phyloP scores from a whole-genome alignment of 2,888 invertebrate genomes.

The Drosophila mercatorum region DNA sequence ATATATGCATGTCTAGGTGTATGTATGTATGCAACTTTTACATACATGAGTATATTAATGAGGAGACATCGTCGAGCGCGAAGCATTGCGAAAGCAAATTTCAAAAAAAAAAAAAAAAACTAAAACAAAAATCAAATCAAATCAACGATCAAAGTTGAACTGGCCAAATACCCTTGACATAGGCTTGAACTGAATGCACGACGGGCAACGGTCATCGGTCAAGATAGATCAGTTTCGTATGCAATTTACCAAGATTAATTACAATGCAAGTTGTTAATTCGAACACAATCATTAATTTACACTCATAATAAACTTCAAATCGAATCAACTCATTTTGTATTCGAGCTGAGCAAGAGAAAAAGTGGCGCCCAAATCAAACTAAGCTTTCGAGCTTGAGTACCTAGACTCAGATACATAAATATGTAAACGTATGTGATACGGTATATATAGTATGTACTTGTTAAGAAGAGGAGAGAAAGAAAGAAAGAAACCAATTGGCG shows the following conservation, averaged over 20 bases:
- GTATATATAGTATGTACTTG: background rate
- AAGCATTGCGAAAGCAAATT: constrained; percentile 71
- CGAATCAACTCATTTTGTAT: constrained; percentile 6
- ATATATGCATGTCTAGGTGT: background rate
- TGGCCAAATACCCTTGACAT: constrained; percentile 53
- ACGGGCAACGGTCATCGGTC: constrained; percentile 12
- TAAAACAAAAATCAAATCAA: constrained; percentile 45
- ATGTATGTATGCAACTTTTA: constrained; percentile 26
- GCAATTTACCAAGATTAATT: constrained; percentile 20
- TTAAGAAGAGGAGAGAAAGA: constrained; percentile 7
- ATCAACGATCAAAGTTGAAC: constrained; percentile 38
- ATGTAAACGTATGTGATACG: background rate
- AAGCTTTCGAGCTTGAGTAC: constrained; percentile 16
- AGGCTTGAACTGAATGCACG: constrained; percentile 33
- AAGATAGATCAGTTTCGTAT: constrained; percentile 26
- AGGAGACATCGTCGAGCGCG: constrained; percentile 66
- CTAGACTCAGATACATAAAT: no score
- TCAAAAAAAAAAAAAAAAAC: constrained; percentile 63
- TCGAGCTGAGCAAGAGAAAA: constrained; percentile 11
- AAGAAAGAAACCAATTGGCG: background rate
- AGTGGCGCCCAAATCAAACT: constrained; percentile 26
- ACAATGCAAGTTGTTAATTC: constrained; percentile 18
- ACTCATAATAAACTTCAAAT: background rate
- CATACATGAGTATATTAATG: constrained; percentile 66
- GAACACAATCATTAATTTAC: constrained; percentile 7